Conservation (phyloP, 2,113 vertebrate species). For the Strix uralensis region DNA sequence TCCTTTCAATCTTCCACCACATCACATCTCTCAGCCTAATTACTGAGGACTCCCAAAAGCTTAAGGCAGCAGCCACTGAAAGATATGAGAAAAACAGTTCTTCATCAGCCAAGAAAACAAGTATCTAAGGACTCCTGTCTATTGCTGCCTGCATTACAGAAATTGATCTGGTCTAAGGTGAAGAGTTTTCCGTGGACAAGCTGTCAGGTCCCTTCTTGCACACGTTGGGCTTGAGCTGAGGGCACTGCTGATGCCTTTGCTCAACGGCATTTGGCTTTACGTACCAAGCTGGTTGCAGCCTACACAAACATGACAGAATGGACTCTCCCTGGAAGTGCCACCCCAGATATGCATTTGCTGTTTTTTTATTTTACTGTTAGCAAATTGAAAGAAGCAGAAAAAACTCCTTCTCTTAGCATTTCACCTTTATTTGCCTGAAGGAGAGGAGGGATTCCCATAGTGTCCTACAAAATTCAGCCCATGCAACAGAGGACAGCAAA, state of each 20-base stretch:
- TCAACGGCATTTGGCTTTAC: neutral
- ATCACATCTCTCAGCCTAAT: neutral
- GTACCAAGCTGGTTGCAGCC: neutral
- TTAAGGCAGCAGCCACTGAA: neutral
- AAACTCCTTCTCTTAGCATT: neutral
- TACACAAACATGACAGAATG: neutral
- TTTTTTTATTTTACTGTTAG: neutral
- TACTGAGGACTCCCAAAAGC: neutral
- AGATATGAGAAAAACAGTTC: neutral
- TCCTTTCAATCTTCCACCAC: neutral
- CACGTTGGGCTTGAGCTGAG: accelerated
- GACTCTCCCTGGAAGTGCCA: neutral
- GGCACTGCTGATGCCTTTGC: neutral
- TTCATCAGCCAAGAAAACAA: neutral
- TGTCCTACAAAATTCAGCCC: neutral
- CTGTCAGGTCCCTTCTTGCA: neutral
- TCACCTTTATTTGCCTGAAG: neutral
- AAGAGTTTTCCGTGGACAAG: neutral
- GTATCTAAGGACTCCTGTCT: neutral
- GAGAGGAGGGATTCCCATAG: neutral
- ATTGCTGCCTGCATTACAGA: neutral
- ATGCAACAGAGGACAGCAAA: neutral
- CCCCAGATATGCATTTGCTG: neutral
- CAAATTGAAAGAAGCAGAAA: neutral
- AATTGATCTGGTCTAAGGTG: neutral